phyloP scores from a whole-genome alignment of 2,888 invertebrate species.

The Bombyx huttoni region DNA sequence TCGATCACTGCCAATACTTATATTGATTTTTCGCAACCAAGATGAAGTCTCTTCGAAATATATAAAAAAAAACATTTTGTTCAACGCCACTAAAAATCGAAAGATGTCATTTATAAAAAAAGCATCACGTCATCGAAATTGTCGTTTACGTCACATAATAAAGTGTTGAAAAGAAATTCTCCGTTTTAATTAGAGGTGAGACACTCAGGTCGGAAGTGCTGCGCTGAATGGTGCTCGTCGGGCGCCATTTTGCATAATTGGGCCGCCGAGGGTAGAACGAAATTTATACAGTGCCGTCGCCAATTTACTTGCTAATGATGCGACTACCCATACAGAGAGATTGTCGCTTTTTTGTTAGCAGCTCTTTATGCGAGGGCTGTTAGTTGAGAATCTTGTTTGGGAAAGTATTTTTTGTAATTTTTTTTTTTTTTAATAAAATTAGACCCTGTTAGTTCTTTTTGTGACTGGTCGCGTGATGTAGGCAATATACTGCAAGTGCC shows the following conservation, averaged over 20 bases:
- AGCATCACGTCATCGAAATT: slow-evolving; percentile 27
- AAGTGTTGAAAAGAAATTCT: slow-evolving; percentile 65
- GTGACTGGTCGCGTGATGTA: too few species aligned
- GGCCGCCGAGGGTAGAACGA: slow-evolving; percentile 60
- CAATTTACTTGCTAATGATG: slow-evolving; percentile 72
- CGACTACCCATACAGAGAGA: slow-evolving; percentile 49
- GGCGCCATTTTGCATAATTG: slow-evolving; percentile 73
- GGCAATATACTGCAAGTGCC: too few species aligned
- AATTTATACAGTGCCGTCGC: slow-evolving; percentile 66
- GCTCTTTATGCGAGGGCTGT: slow-evolving; percentile 15
- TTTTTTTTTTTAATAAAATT: too few species aligned
- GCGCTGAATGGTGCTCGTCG: slow-evolving; percentile 63
- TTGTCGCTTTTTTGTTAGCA: slow-evolving; percentile 36
- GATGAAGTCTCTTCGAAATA: too few species aligned
- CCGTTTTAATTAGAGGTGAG: slow-evolving; percentile 69
- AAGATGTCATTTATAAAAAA: slow-evolving; percentile 7
- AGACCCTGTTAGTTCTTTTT: too few species aligned
- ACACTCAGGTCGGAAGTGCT: slow-evolving; percentile 56
- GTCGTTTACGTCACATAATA: slow-evolving; percentile 67
- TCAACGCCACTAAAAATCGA: too few species aligned
- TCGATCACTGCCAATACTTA: too few species aligned
- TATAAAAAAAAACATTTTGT: too few species aligned
- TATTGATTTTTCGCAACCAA: too few species aligned
- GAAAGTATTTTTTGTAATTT: background rate
- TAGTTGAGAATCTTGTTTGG: background rate